phyloP scores from a whole-genome alignment of 2,888 invertebrate genomes.

The Megastigmus dorsalis region DNA sequence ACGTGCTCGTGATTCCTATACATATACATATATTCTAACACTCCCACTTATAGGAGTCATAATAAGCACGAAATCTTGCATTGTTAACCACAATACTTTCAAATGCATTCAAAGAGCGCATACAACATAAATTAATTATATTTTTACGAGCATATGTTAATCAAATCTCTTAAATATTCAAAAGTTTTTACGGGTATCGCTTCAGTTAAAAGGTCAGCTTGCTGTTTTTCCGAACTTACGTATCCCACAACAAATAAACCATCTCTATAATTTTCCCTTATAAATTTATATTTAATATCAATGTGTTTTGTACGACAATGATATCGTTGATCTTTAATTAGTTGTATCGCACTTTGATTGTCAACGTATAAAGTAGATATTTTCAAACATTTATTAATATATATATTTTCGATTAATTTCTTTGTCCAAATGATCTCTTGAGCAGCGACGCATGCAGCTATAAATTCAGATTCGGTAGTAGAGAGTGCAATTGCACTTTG shows the following conservation, averaged over 20 bases:
- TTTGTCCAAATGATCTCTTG: too few relatives aligned
- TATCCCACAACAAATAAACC: background rate
- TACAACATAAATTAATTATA: too few relatives aligned
- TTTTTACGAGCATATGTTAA: too few relatives aligned
- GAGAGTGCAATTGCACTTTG: background rate
- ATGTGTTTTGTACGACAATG: constrained; percentile 17
- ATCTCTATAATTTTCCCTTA: background rate
- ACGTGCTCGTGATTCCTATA: too few relatives aligned
- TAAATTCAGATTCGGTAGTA: constrained; percentile 12
- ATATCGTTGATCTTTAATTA: constrained; percentile 3
- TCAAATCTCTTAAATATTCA: background rate
- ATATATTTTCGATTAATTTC: too few relatives aligned
- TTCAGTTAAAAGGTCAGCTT: constrained; percentile 19
- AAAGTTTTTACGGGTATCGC: constrained; percentile 4
- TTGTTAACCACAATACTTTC: too few relatives aligned
- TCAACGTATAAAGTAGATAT: too few relatives aligned
- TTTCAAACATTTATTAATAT: too few relatives aligned
- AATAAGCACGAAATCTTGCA: too few relatives aligned
- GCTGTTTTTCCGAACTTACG: background rate
- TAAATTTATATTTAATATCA: constrained; percentile 4
- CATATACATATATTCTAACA: too few relatives aligned
- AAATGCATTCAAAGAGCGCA: too few relatives aligned
- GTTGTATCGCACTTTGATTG: constrained; percentile 20
- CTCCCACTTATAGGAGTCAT: too few relatives aligned
- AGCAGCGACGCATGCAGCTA: background rate